Evolutionary conservation across 2,113 vertebrate species (phyloP).

Genomic region (Psilopsiagon aurifrons): DNA sequence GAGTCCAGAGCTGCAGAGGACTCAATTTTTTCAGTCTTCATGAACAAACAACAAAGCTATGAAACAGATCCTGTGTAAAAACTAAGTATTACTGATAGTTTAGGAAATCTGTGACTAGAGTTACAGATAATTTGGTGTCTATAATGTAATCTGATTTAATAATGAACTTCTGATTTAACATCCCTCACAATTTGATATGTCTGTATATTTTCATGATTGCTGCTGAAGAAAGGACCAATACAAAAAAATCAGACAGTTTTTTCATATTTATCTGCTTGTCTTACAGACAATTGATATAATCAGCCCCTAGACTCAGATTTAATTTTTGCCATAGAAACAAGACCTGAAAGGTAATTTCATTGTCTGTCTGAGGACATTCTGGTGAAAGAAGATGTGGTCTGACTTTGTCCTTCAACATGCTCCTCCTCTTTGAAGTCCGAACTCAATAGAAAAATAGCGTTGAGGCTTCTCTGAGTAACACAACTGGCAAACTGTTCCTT

Average conservation of each 20-base stretch:
- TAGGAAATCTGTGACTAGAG: not conserved
- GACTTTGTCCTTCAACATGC: not conserved
- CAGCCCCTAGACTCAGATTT: not conserved
- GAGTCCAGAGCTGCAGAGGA: not conserved
- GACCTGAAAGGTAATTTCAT: not conserved
- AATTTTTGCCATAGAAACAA: not conserved
- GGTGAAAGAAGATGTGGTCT: not conserved
- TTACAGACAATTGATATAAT: not conserved
- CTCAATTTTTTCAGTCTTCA: not conserved
- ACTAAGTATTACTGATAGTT: not conserved
- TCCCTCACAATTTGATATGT: not conserved
- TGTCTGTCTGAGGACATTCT: not conserved
- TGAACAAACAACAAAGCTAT: not conserved
- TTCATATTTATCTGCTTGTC: not conserved
- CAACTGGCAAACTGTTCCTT: not conserved
- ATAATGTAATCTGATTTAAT: not conserved
- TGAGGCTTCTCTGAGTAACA: not conserved
- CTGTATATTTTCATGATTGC: not conserved
- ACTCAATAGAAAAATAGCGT: not conserved
- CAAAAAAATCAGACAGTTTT: not conserved
- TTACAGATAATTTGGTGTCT: not conserved
- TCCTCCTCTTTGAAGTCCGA: not conserved
- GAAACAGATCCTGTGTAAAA: not conserved
- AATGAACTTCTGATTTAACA: not conserved
- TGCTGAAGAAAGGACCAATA: not conserved